phyloP scores from a whole-genome alignment of 2,797 vertebrate genomes.

The Peromyscus melanophrys region DNA sequence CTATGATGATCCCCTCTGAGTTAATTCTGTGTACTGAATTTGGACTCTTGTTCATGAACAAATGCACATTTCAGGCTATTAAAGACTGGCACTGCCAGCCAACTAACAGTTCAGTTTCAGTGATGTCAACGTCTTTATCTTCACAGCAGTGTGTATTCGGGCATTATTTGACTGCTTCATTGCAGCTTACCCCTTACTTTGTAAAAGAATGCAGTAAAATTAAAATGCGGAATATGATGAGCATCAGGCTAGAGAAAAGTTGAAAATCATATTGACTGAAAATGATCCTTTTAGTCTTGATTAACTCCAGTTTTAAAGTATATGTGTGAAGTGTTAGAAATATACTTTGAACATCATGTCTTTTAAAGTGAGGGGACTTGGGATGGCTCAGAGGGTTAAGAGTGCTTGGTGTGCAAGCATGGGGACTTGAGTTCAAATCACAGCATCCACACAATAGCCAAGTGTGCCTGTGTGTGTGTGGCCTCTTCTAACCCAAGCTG shows the following conservation, averaged over 20 bases:
- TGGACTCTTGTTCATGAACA: slow-evolving; percentile 67
- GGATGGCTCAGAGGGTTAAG: neutral
- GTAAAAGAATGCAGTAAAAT: slow-evolving; percentile 46
- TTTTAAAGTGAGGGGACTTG: slow-evolving; percentile 18
- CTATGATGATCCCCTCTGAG: slow-evolving; percentile 46
- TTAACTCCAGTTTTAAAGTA: slow-evolving; percentile 59
- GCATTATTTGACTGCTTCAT: slow-evolving; percentile 67
- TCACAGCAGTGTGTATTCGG: slow-evolving; percentile 54
- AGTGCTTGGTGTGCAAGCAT: neutral
- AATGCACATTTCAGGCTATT: slow-evolving; percentile 64
- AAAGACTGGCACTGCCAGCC: slow-evolving; percentile 24
- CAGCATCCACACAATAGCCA: neutral
- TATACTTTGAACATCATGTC: slow-evolving; percentile 54
- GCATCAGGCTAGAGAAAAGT: slow-evolving; percentile 52
- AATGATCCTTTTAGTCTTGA: slow-evolving; percentile 51
- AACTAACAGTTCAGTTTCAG: slow-evolving; percentile 65
- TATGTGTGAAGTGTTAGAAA: slow-evolving; percentile 33
- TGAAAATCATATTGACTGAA: slow-evolving; percentile 11
- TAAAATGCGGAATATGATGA: slow-evolving; percentile 55
- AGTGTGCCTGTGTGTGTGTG: neutral
- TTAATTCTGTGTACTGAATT: slow-evolving; percentile 70
- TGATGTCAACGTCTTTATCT: slow-evolving; percentile 69
- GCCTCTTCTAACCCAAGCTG: neutral
- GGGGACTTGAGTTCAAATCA: neutral
- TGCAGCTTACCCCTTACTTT: slow-evolving; percentile 45